Percentiles rank a stretch among this genome's conserved stretches.
phyloP scores from a whole-genome alignment of 2,113 vertebrate genomes.

The Neoarius graeffei region DNA sequence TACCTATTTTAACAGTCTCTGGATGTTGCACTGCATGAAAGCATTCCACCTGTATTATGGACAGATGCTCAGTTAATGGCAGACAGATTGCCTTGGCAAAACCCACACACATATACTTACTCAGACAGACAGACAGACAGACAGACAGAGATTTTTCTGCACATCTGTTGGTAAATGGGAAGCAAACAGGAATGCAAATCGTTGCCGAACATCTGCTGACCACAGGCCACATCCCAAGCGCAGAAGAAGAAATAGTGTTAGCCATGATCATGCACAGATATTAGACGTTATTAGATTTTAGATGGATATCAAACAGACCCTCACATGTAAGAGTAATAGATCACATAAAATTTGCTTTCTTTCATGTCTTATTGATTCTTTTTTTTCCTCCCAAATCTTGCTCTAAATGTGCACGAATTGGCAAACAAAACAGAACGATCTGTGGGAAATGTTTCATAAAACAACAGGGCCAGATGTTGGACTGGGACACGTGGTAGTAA shows the following conservation, averaged over 20 bases:
- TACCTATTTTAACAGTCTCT: slow-evolving; percentile 21
- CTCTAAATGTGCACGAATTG: slow-evolving; percentile 88
- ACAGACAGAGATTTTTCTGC: slow-evolving; percentile 57
- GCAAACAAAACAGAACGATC: slow-evolving; percentile 89
- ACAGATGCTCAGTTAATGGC: slow-evolving; percentile 46
- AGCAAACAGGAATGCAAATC: slow-evolving; percentile 84
- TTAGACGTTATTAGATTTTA: slow-evolving; percentile 78
- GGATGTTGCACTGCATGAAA: slow-evolving; percentile 18
- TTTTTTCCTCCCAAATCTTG: slow-evolving; percentile 76
- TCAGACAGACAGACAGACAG: slow-evolving; percentile 3
- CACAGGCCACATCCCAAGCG: slow-evolving; percentile 82
- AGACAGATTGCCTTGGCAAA: slow-evolving; percentile 40
- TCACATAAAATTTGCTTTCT: slow-evolving; percentile 84
- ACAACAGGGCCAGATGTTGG: slow-evolving; percentile 92
- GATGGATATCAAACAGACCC: slow-evolving; percentile 87
- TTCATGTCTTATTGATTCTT: slow-evolving; percentile 86
- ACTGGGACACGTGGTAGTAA: slow-evolving; percentile 90
- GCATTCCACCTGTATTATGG: slow-evolving; percentile 54
- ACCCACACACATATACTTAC: slow-evolving; percentile 11
- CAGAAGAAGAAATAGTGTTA: slow-evolving; percentile 84
- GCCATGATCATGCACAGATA: slow-evolving; percentile 88
- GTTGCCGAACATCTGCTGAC: slow-evolving; percentile 84
- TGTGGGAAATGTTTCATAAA: slow-evolving; percentile 95
- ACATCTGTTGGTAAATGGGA: slow-evolving; percentile 88
- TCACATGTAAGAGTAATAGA: slow-evolving; percentile 85